phyloP scores from a whole-genome alignment of 1,140 invertebrate genomes.

The Lucilia sericata region DNA sequence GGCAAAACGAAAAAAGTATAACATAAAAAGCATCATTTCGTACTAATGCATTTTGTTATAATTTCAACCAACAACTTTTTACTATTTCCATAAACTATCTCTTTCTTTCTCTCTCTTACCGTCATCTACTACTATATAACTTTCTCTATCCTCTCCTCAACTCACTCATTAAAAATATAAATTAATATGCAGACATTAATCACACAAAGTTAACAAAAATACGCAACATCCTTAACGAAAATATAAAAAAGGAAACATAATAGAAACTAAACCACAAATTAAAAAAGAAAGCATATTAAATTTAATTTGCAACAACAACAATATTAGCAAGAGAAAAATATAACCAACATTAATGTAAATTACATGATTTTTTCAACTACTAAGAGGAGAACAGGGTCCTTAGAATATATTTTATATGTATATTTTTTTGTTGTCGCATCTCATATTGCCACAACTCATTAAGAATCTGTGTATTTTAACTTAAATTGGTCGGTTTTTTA shows the following conservation, averaged over 20 bases:
- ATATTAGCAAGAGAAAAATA: background rate
- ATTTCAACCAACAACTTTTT: conserved; percentile 2
- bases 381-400: background rate
- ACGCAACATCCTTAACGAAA: background rate
- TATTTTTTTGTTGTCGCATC: background rate
- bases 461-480: background rate
- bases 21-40: conserved; percentile 33
- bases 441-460: conserved; percentile 39
- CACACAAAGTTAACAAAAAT: conserved; percentile 41
- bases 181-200: conserved; percentile 49
- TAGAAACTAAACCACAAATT: conserved; percentile 17
- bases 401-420: background rate
- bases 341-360: background rate
- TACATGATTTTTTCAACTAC: background rate
- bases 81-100: background rate
- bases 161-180: conserved; percentile 29
- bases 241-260: conserved; percentile 5
- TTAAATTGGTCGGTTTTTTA: background rate
- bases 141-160: background rate
- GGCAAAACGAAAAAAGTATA: conserved; percentile 30
- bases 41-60: conserved; percentile 29
- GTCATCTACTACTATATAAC: background rate
- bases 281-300: background rate
- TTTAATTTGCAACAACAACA: conserved; percentile 37
- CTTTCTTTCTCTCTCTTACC: background rate